A percentile compares a stretch with the other conserved stretches of the same genome.
Evolutionary conservation across 2,113 vertebrate species (phyloP).

Genomic region (Galemys pyrenaicus): DNA sequence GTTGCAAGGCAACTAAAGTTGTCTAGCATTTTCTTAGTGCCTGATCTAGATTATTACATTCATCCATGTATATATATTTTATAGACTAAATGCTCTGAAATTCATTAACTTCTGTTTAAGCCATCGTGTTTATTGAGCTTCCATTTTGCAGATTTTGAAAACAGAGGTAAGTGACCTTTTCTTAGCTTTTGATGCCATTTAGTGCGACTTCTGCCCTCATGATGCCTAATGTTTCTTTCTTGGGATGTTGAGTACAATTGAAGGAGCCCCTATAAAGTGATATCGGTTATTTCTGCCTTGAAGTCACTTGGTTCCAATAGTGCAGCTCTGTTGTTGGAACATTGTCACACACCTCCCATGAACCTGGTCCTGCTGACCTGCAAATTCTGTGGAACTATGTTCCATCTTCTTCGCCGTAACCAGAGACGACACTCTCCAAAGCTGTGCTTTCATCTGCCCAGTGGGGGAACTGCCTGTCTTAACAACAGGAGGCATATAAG

Average conservation of each 20-base stretch:
- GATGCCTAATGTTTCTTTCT: not conserved
- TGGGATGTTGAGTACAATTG: not conserved
- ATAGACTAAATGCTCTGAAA: not conserved
- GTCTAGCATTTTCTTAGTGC: not conserved
- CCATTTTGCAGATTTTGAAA: not conserved
- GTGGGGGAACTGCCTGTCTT: not conserved
- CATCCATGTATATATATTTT: not conserved
- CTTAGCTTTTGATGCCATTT: fast-evolving
- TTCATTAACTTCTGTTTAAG: not conserved
- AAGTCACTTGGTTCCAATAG: too few species aligned
- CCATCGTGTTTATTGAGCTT: not conserved
- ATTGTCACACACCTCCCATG: too few species aligned
- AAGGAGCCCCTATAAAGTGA: not conserved
- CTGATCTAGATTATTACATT: not conserved
- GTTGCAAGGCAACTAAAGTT: not conserved
- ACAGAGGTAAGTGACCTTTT: not conserved
- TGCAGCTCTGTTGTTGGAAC: too few species aligned
- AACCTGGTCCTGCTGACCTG: too few species aligned
- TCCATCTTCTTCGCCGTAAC: too few species aligned
- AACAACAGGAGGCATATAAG: not conserved
- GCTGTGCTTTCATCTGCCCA: too few species aligned
- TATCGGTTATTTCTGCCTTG: too few species aligned
- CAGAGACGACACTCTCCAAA: too few species aligned
- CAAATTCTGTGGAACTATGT: too few species aligned
- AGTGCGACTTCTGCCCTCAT: too few species aligned